Evolutionary conservation across 2,797 vertebrate genomes (phyloP).

Genomic region (Crenichthys baileyi): DNA sequence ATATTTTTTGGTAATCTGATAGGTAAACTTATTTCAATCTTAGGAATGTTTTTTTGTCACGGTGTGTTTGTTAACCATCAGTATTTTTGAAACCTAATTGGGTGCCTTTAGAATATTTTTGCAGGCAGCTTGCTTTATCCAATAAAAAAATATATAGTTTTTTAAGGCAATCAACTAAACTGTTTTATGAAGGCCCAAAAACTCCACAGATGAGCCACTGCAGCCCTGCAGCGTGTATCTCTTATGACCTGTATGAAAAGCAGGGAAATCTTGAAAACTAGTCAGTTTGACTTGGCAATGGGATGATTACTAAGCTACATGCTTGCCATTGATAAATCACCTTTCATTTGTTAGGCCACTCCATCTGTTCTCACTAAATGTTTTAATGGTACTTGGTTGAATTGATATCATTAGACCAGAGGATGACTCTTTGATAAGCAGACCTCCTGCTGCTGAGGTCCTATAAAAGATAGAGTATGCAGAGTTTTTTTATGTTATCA

Average conservation of each 20-base stretch:
- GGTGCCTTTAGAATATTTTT: not conserved
- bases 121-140: too few relatives aligned
- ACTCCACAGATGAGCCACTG: not conserved
- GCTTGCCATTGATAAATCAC: slow-evolving; percentile 34
- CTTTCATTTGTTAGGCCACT: slow-evolving; percentile 37
- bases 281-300: not conserved
- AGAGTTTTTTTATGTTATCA: slow-evolving; percentile 37
- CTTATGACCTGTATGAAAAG: not conserved
- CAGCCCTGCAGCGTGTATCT: too few relatives aligned
- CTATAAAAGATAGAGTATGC: slow-evolving; percentile 52
- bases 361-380: slow-evolving; percentile 57
- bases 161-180: too few relatives aligned
- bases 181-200: not conserved
- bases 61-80: not conserved
- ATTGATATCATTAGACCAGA: slow-evolving; percentile 68
- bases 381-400: slow-evolving; percentile 69
- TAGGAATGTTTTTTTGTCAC: not conserved
- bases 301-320: not conserved
- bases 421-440: slow-evolving; percentile 74
- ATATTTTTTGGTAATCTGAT: not conserved
- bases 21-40: not conserved
- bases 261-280: not conserved
- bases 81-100: not conserved
- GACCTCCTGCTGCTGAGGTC: slow-evolving; percentile 54
- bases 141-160: too few relatives aligned